Evolutionary conservation across 2,888 invertebrate species (phyloP), one percentile per base, ranked within the genome.

Genomic region (Polymixis lichenea): DNA sequence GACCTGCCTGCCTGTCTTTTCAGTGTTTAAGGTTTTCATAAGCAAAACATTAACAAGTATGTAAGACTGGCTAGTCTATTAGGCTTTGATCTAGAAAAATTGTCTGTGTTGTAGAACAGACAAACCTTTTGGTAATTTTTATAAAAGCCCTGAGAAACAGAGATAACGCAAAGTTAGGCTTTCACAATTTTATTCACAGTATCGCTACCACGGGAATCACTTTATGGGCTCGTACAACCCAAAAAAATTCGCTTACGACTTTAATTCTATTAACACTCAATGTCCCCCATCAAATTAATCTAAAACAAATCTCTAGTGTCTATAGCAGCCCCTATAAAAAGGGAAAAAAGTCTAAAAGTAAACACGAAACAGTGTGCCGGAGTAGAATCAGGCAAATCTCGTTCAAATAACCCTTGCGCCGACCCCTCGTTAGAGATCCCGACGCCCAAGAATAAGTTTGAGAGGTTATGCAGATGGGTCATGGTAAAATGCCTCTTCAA

Each of bases 381-480:
- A 49, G 78, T 81, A 86, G 90, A 92, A 92, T 92, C 92, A 92
- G 90, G 88, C 90, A 89, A 92, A 91, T 92, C 90, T 91, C 92
- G 92, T 90, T 79, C 90, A 92, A 93, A 93, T 88, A 93, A 92
- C 92, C 93, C 92, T 93, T 92, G 88, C 86, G 76, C 82, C 84
- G 88, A 86, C 86, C 91, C 89, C 90, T 92, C 92, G 92, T 92
- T 92, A 92, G 83, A 83, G 83, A 68, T 73, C 78, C 78, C 73
- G 66, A 7, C 25, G 56, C 2, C 83, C 70, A n/a, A 87, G 90
- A 89, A 15, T 83, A 87, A 76, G 25, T 43, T 11, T 25, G 1
- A 25, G 66, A 55, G 1, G 4, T 1, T 43, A 32, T 19, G 43
- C 60, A 83, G 88, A 83, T 46, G 32, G 25, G 9, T 2, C 43